Percentiles rank a stretch among this genome's conserved stretches.
phyloP scores from a whole-genome alignment of 1,140 invertebrate species.

The Lethocerus indicus region DNA sequence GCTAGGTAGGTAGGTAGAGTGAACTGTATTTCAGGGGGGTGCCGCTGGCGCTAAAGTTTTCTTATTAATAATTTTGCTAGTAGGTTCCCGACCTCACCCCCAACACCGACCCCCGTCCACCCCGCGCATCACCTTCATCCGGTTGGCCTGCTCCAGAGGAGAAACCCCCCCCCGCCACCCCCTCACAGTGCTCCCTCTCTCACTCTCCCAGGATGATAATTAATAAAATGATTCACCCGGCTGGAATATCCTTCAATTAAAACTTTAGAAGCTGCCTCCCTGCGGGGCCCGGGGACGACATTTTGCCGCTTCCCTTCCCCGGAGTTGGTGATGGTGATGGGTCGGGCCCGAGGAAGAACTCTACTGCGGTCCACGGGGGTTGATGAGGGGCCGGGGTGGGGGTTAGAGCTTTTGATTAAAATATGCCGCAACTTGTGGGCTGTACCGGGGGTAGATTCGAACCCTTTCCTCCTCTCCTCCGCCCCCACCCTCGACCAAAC shows the following conservation, averaged over 20 bases:
- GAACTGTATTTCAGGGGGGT: no score
- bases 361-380: no score
- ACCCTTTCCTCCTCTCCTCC: no score
- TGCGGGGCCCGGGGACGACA: neutral
- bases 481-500: no score
- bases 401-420: constrained; percentile 17
- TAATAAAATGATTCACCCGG: constrained; percentile 20
- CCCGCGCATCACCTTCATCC: constrained; percentile 8
- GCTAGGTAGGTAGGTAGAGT: no score
- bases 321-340: neutral
- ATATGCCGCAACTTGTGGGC: constrained; percentile 18
- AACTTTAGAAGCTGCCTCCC: constrained; percentile 15
- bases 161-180: no score
- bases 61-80: constrained; percentile 16
- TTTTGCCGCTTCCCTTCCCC: neutral
- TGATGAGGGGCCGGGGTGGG: neutral
- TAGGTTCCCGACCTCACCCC: constrained; percentile 2
- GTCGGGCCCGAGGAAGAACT: neutral
- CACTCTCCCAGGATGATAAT: no score
- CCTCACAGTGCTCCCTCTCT: no score
- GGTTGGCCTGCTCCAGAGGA: no score
- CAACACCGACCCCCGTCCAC: neutral
- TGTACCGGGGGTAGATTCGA: no score
- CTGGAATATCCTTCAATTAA: constrained; percentile 20
- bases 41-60: constrained; percentile 11